Conservation (phyloP, 2,797 vertebrate species). For the Lindbergichthys nudifrons region DNA sequence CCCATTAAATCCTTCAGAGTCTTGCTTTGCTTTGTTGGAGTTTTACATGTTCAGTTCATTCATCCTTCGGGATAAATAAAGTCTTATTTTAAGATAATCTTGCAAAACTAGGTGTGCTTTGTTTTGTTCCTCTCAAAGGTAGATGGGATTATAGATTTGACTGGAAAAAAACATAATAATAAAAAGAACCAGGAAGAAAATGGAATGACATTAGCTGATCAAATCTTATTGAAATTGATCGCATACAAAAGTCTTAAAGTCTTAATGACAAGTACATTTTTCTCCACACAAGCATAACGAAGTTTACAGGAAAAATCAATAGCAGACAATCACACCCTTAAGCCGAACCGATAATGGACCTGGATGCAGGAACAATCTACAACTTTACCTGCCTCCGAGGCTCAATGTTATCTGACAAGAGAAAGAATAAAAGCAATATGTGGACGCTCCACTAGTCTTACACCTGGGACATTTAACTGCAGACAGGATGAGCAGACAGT, state of each 20-base stretch:
- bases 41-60: neutral
- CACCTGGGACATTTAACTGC: constrained; percentile 14
- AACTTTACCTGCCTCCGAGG: constrained; percentile 37
- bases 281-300: constrained; percentile 35
- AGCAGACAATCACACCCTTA: constrained; percentile 42
- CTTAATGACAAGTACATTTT: constrained; percentile 25
- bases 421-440: constrained; percentile 23
- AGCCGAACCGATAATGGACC: constrained; percentile 50
- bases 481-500: constrained; percentile 31
- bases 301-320: constrained; percentile 50
- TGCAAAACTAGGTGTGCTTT: neutral
- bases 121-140: constrained; percentile 13
- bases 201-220: neutral
- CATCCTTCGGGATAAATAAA: too few species aligned
- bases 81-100: neutral
- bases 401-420: constrained; percentile 24
- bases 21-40: neutral
- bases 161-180: neutral
- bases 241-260: constrained; percentile 15
- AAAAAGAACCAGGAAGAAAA: neutral
- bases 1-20: neutral
- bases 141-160: neutral
- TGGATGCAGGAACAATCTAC: constrained; percentile 45
- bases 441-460: constrained; percentile 3
- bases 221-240: constrained; percentile 33